A percentile compares a stretch with the other conserved stretches of the same genome.
Conservation (phyloP, 2,113 vertebrate species). For the Cygnus atratus region DNA sequence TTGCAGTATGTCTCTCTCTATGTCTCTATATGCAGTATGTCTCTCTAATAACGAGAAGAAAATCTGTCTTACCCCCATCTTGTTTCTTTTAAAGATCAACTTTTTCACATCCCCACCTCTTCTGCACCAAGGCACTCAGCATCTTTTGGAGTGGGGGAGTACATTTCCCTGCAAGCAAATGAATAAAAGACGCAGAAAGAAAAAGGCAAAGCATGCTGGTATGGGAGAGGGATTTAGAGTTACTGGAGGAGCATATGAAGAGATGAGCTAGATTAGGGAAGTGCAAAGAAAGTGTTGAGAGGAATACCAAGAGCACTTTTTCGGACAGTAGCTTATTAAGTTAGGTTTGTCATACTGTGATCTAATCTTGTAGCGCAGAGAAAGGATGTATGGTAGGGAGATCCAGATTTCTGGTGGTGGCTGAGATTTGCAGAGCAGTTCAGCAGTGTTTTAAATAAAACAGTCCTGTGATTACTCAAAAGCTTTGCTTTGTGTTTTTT, state of each 20-base stretch:
- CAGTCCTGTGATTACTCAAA: background rate
- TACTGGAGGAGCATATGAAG: background rate
- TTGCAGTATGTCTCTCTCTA: background rate
- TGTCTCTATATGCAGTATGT: background rate
- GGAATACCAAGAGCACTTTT: background rate
- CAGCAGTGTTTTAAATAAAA: background rate
- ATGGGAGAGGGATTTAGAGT: background rate
- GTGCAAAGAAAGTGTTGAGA: background rate
- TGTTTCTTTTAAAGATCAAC: background rate
- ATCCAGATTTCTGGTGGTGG: background rate
- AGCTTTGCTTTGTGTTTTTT: slow-evolving; percentile 16
- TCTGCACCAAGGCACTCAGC: background rate
- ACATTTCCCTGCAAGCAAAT: background rate
- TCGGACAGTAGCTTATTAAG: background rate
- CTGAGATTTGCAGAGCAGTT: background rate
- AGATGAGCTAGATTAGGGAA: background rate
- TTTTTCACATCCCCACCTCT: background rate
- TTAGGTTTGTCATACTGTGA: background rate
- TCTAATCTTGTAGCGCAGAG: background rate
- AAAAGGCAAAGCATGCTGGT: background rate
- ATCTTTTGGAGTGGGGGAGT: background rate
- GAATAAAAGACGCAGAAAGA: background rate
- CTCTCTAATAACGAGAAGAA: background rate
- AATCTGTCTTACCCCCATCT: background rate
- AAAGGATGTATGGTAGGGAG: background rate